Evolutionary conservation across 2,797 vertebrate species (phyloP), one percentile per base, ranked within the genome.

Genomic region (Phataginus tricuspis): DNA sequence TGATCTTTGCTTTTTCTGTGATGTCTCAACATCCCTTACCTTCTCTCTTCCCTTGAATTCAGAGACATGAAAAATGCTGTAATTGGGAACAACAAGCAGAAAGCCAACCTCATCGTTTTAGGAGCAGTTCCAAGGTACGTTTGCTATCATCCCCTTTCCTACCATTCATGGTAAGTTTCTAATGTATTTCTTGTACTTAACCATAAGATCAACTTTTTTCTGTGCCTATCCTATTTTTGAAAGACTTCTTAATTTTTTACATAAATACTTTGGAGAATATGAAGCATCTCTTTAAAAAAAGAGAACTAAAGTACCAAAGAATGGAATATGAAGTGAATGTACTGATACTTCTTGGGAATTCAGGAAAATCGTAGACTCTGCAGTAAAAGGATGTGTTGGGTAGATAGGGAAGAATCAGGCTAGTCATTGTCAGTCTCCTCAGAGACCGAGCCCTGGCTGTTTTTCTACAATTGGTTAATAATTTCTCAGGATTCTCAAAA

Each of bases 21-120:
- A 89, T 97, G 93, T 97, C 98, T 98, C 96, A 98, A 97, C 95
- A 97, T 97, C 96, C 96, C 97, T 98, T 98, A 98, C 97, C 97
- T 98, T 98, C 98, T 97, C 97, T 98, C 97, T 98, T 95, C 97
- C 95, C 98, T 96, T 98, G 80, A 97, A 97, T 99, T 99, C 96
- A 99, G 99, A 99, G 99, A 99, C 98, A 99, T 99, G 99, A 99
- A 99, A 99, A 99, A 99, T 98, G 99, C 99, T 57, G 99, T 99
- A 97, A 99, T 99, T 98, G 99, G 99, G 99, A 99, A 99, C 99
- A 99, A 99, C 99, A 99, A 99, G 98, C 99, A 99, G 99, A 99
- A 99, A 99, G 99, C 99, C 98, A 99, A 99, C 98, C 99, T 99
- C 98, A 99, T 99, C 96, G 99, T 99, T 98, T 99, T 99, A 96